Percentiles rank a stretch among this genome's conserved stretches.
These are phyloP conservation scores for Goniozus legneri DNA, from an alignment of 1,140 invertebrate species.

Conservation along the genomic window DNA sequence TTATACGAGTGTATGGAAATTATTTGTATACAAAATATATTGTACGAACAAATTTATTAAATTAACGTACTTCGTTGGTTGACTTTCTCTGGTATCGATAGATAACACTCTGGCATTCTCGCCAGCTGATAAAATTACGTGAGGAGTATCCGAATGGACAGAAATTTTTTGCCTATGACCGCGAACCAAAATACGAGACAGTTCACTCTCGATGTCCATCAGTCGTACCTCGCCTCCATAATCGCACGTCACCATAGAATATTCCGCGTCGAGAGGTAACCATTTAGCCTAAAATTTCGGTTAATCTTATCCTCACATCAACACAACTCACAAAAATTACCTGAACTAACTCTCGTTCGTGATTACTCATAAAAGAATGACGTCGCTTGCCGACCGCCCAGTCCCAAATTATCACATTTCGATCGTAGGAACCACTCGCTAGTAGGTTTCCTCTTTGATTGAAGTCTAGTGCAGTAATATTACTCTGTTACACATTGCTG, in stretches of 20 bases:
- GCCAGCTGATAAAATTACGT: constrained; percentile 79
- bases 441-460: constrained; percentile 74
- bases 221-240: constrained; percentile 81
- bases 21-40: not conserved
- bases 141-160: constrained; percentile 68
- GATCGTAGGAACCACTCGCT: constrained; percentile 89
- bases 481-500: no score
- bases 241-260: constrained; percentile 81
- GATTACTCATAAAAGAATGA: constrained; percentile 71
- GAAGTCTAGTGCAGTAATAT: constrained; percentile 91
- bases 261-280: constrained; percentile 67
- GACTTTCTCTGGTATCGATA: constrained; percentile 75
- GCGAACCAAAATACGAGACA: constrained; percentile 62
- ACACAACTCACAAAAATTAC: constrained; percentile 68
- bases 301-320: no score
- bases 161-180: constrained; percentile 78
- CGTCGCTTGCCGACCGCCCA: constrained; percentile 72
- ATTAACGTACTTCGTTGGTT: constrained; percentile 60
- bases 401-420: constrained; percentile 83
- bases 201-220: constrained; percentile 52
- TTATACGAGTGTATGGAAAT: not conserved
- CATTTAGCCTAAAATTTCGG: constrained; percentile 63
- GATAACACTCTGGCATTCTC: constrained; percentile 81
- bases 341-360: constrained; percentile 88
- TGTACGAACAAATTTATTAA: not conserved